phyloP scores from a whole-genome alignment of 2,113 vertebrate genomes.

The Hyperopisus bebe region DNA sequence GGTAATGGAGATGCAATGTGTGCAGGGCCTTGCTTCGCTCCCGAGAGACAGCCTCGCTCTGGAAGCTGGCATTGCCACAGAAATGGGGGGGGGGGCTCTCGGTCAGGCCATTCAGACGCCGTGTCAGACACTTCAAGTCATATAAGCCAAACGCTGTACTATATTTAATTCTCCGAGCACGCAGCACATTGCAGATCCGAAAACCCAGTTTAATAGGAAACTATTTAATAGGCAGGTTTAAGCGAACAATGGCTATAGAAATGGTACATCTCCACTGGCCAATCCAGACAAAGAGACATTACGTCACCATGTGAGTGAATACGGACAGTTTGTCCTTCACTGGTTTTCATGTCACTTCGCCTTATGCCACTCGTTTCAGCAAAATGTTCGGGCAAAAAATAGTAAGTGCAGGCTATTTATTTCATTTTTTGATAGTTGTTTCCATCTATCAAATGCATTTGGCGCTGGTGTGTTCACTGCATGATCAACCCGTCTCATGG shows the following conservation, averaged over 20 bases:
- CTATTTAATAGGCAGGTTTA: background rate
- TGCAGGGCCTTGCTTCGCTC: background rate
- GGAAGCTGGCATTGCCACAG: background rate
- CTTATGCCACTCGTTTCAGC: background rate
- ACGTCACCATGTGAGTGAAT: background rate
- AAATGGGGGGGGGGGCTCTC: background rate
- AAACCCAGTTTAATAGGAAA: background rate
- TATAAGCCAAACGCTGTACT: background rate
- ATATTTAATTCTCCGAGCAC: constrained; percentile 15
- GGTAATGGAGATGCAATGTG: constrained; percentile 42
- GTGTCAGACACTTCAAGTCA: background rate
- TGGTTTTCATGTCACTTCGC: background rate
- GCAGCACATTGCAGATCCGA: background rate
- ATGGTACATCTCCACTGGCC: background rate
- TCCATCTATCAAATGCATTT: background rate
- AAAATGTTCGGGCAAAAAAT: background rate
- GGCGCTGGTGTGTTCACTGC: background rate
- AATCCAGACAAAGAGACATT: constrained; percentile 2
- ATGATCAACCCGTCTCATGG: constrained; percentile 4
- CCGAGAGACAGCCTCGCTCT: background rate
- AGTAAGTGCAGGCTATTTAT: background rate
- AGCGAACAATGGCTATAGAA: background rate
- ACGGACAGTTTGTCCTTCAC: background rate
- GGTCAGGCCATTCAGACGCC: background rate
- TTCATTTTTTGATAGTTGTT: background rate